These are phyloP conservation scores for Rhagium mordax DNA, from an alignment of 2,888 invertebrate genomes.

Conservation along the genomic window DNA sequence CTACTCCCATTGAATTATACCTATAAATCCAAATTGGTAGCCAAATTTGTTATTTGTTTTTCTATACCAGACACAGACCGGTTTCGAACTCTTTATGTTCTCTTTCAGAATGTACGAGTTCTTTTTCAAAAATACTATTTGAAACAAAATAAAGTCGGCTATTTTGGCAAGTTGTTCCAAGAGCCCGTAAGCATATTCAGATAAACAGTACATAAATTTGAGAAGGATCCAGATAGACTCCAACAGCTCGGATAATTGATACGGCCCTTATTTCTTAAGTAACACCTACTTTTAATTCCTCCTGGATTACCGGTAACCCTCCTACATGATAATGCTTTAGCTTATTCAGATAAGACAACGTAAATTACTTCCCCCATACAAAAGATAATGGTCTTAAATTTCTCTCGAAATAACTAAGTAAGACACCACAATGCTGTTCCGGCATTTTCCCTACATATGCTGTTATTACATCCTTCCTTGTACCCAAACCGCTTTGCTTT, in stretches of 20 bases:
- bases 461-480: conserved; percentile 27
- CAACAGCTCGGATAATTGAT: not conserved
- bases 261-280: not conserved
- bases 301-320: conserved; percentile 9
- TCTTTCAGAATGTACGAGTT: too few relatives aligned
- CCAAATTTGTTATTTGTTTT: too few relatives aligned
- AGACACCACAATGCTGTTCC: conserved; percentile 31
- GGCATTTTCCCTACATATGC: conserved; percentile 36
- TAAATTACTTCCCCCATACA: conserved; percentile 29
- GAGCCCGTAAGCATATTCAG: too few relatives aligned
- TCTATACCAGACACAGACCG: too few relatives aligned
- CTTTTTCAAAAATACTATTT: too few relatives aligned
- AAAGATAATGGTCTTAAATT: conserved; percentile 36
- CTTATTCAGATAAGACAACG: conserved; percentile 24
- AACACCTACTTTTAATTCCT: not conserved
- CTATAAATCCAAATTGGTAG: too few relatives aligned
- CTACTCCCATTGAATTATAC: too few relatives aligned
- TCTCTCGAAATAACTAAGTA: conserved; percentile 32
- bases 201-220: not conserved
- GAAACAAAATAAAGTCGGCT: too few relatives aligned
- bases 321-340: conserved; percentile 4
- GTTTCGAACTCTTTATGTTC: too few relatives aligned
- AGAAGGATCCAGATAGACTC: not conserved
- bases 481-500: conserved; percentile 18
- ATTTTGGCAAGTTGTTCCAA: too few relatives aligned